Evolutionary conservation across 2,888 invertebrate species (phyloP), one percentile per base, ranked within the genome.

Genomic region (Ectobius pallidus): DNA sequence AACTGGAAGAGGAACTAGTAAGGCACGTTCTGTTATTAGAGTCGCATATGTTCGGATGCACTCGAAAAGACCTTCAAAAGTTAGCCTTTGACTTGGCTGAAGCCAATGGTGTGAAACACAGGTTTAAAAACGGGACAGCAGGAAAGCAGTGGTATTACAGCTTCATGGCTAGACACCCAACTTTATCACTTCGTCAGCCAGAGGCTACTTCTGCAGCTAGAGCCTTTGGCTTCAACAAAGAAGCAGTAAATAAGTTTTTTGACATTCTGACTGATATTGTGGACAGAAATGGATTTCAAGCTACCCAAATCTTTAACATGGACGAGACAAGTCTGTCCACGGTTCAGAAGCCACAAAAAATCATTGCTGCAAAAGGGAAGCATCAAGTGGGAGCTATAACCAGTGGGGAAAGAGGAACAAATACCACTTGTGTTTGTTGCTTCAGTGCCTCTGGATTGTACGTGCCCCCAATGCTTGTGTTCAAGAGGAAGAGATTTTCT

Each of bases 381-480:
- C 18, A 22, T 6, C n/a, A 61, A 61, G 61, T 30, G 9, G 30
- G 61, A 14, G 30, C 30, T 30, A 11, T 61, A 49, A 79, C 80
- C 18, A 80, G 80, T 70, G 80, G 79, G 14, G 80, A 82, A 78
- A 74, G 81, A 72, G 81, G 80, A 4, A 34, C 25, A 20, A 77
- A 78, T 44, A 76, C 78, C 18, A 75, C 80, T 18, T 80, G 81
- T n/a, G 77, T 79, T 46, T 75, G 74, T 27, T 77, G 78, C 46
- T 79, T 81, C 78, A 79, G 75, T 71, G 80, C 80, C 55, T 74
- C 77, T 46, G 81, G 81, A 3, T 63, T 76, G 44, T 80, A 75
- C 75, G 77, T 82, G 22, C 81, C 81, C 1, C 81, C 81, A 14
- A 72, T 79, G 18, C 75, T 82, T 20, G 79, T 82, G 69, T 82